phyloP scores from a whole-genome alignment of 2,113 vertebrate species.

The Rhombomys opimus region DNA sequence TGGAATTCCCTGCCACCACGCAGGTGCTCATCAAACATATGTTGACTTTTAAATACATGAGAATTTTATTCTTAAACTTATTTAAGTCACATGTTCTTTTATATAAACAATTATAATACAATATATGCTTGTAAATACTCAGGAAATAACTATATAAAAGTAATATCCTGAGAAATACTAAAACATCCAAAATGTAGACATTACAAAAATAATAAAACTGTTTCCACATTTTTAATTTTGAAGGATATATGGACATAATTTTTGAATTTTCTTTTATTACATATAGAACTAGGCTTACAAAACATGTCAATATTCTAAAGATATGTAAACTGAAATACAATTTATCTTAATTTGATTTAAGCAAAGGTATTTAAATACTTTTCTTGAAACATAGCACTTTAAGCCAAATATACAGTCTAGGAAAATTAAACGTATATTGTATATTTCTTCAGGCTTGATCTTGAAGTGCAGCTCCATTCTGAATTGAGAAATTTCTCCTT shows the following conservation, averaged over 20 bases:
- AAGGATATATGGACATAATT: background rate
- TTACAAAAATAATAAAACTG: conserved; percentile 26
- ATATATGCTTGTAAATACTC: background rate
- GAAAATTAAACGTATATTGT: conserved; percentile 35
- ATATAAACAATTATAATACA: background rate
- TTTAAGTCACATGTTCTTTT: background rate
- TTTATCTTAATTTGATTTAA: background rate
- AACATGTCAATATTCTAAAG: background rate
- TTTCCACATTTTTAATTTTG: background rate
- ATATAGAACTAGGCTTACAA: background rate
- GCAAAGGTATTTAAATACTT: background rate
- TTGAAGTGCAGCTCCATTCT: background rate
- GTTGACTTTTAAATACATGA: background rate
- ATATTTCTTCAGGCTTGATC: background rate
- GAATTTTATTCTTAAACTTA: background rate
- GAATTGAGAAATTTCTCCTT: background rate
- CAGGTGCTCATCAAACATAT: background rate
- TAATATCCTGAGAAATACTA: background rate
- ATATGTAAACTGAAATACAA: background rate
- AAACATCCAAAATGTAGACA: background rate
- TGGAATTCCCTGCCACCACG: background rate
- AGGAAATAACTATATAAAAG: background rate
- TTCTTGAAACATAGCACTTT: background rate
- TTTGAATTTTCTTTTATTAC: background rate
- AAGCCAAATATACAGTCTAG: background rate